Evolutionary conservation across 2,113 vertebrate species (phyloP), one percentile per base, ranked within the genome.

Genomic region (Solenodon paradoxus): DNA sequence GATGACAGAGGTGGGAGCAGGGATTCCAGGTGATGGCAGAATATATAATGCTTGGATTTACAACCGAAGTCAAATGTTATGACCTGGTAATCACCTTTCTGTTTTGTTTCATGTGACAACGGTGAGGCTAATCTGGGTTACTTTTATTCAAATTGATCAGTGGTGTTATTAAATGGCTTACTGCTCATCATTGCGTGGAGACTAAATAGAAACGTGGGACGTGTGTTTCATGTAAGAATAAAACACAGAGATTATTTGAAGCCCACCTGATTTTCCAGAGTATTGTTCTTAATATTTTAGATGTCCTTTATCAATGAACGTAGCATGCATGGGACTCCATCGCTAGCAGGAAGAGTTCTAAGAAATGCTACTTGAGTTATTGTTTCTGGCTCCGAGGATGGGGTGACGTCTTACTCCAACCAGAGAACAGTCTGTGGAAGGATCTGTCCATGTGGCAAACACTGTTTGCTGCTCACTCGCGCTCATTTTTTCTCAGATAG

Each of bases 401-500:
- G 45, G 40, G 45, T 35, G 80, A 72, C 13, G 83, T n/a, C 78
- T 51, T 53, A 26, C 63, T 66, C 42, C 5, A 30, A 75, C 87
- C 87, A 51, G 57, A 82, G 12, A 93, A 51, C 64, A 28, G 35
- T 59, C 24, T 30, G 61, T 11, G 8, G 20, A 61, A 71, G 40
- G 19, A 17, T 9, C 68, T 35, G 55, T 57, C 26, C 7, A 90
- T 61, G 69, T 61, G 53, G 80, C 59, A 78, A 95, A 74, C 3
- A 24, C 45, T 19, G 35, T 84, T 92, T 64, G 83, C 74, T 87
- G n/a, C 79, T 64, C n/a, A 57, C 57, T 28, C 63, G 40, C 64
- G 57, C 69, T 92, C 79, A 22, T 80, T 51, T 89, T 68, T 63
- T 40, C 77, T 45, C n/a, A 71, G 96, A 95, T 51, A 92, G 57